phyloP scores from a whole-genome alignment of 2,113 vertebrate genomes.

The Gallinago undulata region DNA sequence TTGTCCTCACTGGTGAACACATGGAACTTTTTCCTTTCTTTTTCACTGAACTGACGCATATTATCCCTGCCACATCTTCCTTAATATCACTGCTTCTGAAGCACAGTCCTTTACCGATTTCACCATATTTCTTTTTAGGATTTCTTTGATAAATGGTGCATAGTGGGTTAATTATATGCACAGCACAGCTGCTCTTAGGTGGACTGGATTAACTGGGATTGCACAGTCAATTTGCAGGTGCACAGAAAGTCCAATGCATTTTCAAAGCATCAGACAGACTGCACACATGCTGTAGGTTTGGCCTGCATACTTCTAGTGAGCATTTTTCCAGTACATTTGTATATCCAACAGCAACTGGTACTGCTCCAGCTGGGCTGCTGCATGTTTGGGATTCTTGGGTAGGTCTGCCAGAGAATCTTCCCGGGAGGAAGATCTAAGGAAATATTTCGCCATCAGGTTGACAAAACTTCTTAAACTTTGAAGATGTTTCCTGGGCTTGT shows the following conservation, averaged over 20 bases:
- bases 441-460: not conserved
- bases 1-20: not conserved
- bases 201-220: not conserved
- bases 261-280: not conserved
- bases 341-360: not conserved
- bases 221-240: not conserved
- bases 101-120: not conserved
- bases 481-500: not conserved
- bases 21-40: not conserved
- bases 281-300: not conserved
- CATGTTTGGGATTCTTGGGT: not conserved
- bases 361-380: not conserved
- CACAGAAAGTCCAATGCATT: not conserved
- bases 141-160: not conserved
- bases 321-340: not conserved
- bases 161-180: not conserved
- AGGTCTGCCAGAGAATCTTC: not conserved
- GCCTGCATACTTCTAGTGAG: not conserved
- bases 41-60: not conserved
- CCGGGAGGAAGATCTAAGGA: not conserved
- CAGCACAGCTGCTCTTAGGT: not conserved
- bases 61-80: not conserved
- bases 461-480: not conserved
- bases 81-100: not conserved
- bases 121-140: not conserved